phyloP scores from a whole-genome alignment of 1,140 invertebrate genomes.

The Zaprionus lachaisei region DNA sequence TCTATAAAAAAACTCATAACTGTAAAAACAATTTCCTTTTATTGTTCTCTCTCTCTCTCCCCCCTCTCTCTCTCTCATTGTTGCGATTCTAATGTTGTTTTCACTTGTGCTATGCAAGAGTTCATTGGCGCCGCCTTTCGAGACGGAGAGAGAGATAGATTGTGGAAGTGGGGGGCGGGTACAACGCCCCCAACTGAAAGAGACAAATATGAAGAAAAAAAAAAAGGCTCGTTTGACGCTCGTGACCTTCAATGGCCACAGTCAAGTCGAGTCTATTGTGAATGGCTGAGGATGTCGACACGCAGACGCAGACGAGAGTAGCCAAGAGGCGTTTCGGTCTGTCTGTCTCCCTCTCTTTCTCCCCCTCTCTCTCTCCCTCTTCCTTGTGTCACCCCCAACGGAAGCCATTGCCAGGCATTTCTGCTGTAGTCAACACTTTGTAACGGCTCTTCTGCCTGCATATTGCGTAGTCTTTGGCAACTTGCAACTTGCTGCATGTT shows the following conservation, averaged over 20 bases:
- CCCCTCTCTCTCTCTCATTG: neutral
- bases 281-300: slow-evolving; percentile 1
- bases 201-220: slow-evolving; percentile 56
- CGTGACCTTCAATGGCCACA: slow-evolving; percentile 58
- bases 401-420: slow-evolving; percentile 62
- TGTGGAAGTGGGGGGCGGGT: neutral
- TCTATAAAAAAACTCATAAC: slow-evolving; percentile 22
- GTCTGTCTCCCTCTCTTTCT: neutral
- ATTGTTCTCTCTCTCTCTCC: slow-evolving; percentile 24
- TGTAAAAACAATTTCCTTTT: slow-evolving; percentile 69
- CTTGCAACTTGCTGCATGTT: slow-evolving; percentile 2
- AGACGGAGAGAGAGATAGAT: neutral
- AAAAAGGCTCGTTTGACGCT: slow-evolving; percentile 56
- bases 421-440: slow-evolving; percentile 9
- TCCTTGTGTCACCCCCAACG: slow-evolving; percentile 58
- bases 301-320: neutral
- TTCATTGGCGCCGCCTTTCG: slow-evolving; percentile 62
- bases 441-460: neutral
- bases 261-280: neutral
- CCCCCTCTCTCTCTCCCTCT: neutral
- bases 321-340: slow-evolving; percentile 6
- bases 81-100: slow-evolving; percentile 35
- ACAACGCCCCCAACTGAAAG: slow-evolving; percentile 18
- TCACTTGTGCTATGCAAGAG: slow-evolving; percentile 33
- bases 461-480: slow-evolving; percentile 27